A percentile compares a stretch with the other conserved stretches of the same genome.
phyloP scores from a whole-genome alignment of 2,797 vertebrate species.

The Tragopan temminckii region DNA sequence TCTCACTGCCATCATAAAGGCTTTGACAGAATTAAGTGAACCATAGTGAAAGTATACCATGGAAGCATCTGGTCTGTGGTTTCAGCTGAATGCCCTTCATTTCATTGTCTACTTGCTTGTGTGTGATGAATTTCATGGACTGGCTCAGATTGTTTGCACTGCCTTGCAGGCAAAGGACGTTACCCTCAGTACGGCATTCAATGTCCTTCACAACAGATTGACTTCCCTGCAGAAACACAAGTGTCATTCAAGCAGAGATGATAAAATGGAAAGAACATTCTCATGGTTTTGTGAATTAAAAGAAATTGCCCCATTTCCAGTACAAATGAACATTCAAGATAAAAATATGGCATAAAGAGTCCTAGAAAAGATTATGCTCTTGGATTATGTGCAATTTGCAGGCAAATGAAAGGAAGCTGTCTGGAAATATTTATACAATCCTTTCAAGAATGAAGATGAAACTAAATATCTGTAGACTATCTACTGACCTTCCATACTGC shows the following conservation, averaged over 20 bases:
- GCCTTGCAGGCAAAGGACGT: conserved; percentile 50
- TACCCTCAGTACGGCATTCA: not conserved
- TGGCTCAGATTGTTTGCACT: conserved; percentile 34
- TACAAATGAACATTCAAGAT: not conserved
- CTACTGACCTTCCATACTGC: no score
- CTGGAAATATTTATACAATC: not conserved
- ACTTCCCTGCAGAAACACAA: conserved; percentile 2
- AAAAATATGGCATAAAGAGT: not conserved
- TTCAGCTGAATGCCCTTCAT: conserved; percentile 66
- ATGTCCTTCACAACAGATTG: conserved; percentile 49
- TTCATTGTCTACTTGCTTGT: conserved; percentile 44
- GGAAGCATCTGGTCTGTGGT: conserved; percentile 65
- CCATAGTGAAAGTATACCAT: conserved; percentile 24
- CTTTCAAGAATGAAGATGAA: not conserved
- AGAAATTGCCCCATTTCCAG: not conserved
- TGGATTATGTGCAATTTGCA: not conserved
- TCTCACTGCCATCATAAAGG: conserved; percentile 32
- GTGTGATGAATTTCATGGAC: conserved; percentile 41
- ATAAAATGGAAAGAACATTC: not conserved
- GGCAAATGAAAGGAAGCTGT: not conserved
- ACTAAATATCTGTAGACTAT: not conserved
- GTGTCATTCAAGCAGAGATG: conserved; percentile 30
- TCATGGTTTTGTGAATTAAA: conserved; percentile 7
- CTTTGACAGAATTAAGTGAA: conserved; percentile 74
- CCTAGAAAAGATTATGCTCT: not conserved